Base-by-base conservation (phyloP, 2,888 invertebrate genomes). In the Hipparchia semele region DNA sequence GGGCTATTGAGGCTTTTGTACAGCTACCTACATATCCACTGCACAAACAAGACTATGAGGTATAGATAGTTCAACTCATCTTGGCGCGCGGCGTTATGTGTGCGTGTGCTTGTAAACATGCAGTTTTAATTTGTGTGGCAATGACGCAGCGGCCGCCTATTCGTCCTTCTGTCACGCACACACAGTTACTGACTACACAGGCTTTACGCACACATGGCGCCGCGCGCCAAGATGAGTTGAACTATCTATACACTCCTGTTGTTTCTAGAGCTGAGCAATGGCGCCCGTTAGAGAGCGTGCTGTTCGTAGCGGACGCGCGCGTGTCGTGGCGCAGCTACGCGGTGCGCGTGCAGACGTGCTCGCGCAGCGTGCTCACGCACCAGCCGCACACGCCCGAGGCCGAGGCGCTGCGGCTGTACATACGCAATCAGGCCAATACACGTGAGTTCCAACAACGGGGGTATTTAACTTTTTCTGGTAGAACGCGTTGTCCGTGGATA, bases 271-370 rank as follows among this genome's bases (percentile, higher is more conserved):
- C 96, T 0, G 94, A 94, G 74, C 87, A 92, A 67, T 98, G 97
- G 97, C 94, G 94, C 73, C 94, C 96, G 0, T 86, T 95, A 69
- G 94, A 95, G 68, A 97, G 97, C 71, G 95, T 96, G 65, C 85
- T 98, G 12, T 97, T 97, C 86, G 88, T 97, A 73, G 95, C 96
- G 2, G 97, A 97, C 83, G 95, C 95, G 33, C 94, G 94, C 39
- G 93, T 97, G 46, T 92, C 92, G 1, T 95, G 95, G 92, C 95
- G 95, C 9, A 87, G 86, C 9, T 95, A 93, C 74, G 89, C 94
- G 33, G 93, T 91, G 64, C 83, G 91, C 33, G 90, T 95, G 72
- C 92, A 94, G 23, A 92, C 94, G 1, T 88, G 92, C 71, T 87
- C 95, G 3, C 94, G 95, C 67, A 96, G 95, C 5, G 90, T 98